phyloP scores from a whole-genome alignment of 2,113 vertebrate genomes.

The Myotis brandtii region DNA sequence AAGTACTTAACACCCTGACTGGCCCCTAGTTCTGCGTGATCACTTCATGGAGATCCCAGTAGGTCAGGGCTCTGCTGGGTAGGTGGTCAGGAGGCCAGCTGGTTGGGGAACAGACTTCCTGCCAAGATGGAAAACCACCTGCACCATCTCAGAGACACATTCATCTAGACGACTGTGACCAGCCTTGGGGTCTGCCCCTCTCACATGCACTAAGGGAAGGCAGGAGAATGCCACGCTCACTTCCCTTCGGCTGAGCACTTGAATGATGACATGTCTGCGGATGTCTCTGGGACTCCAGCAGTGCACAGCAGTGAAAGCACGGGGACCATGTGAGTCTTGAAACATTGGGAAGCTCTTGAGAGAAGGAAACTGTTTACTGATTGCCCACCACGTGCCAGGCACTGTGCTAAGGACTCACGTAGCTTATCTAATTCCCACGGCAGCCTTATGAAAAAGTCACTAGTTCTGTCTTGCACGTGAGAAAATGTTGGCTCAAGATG shows the following conservation, averaged over 20 bases:
- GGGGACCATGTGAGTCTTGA: background rate
- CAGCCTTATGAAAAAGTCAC: background rate
- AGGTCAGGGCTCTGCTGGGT: background rate
- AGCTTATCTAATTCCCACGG: background rate
- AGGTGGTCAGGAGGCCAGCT: background rate
- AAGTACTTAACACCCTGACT: background rate
- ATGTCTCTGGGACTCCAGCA: background rate
- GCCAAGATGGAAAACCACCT: background rate
- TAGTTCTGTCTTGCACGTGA: background rate
- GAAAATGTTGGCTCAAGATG: background rate
- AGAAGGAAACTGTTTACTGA: background rate
- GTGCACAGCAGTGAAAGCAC: background rate
- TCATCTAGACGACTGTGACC: background rate
- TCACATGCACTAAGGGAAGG: background rate
- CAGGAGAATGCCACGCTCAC: background rate
- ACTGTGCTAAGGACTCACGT: background rate
- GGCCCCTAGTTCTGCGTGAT: background rate
- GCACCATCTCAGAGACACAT: fast-evolving
- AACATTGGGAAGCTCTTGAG: constrained; percentile 4
- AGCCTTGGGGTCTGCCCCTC: background rate
- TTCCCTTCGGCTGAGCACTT: background rate
- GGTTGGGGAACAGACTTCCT: background rate
- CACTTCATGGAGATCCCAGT: background rate
- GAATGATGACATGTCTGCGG: background rate
- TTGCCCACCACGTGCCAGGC: background rate